Base-by-base conservation (phyloP, 2,888 invertebrate genomes). In the Drosophila algonquin region DNA sequence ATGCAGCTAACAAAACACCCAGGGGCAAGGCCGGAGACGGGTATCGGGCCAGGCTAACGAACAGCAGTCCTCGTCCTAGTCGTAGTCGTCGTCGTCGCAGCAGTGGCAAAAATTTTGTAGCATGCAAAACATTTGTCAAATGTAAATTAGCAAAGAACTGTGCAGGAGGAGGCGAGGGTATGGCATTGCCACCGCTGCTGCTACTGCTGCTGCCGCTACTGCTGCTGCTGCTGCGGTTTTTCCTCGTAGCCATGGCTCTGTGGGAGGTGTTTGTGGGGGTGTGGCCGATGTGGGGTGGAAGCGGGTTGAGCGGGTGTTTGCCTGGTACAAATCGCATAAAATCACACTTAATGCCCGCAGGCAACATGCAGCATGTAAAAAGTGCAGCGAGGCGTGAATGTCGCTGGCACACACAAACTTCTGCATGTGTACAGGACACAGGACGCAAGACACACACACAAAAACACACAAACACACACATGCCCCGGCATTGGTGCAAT, bases 271-370 rank as follows among this genome's bases (percentile, higher is more conserved):
- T 21, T 18, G 18, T 18, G 10, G 53, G 53, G 52, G 53, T 50
- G 32, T 16, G 40, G 30, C 53, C 56, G 57, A 32, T 32, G 51
- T 47, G 18, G 18, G 57, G 48, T 45, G 51, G 50, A 45, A 45
- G 56, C 45, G 48, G 35, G 16, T 63, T 52, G 48, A 40, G 53
- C 57, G 57, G 71, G 75, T 57, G 71, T 75, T 68, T 58, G 68
- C 75, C 62, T 65, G 73, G 64, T 73, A 89, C 87, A 89, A 89
- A 86, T 87, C 89, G 86, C 79, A 89, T 81, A 89, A 86, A 86
- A 90, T 87, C 90, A 76, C 90, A 89, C 85, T 89, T 86, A 89
- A 89, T 89, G 89, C 89, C 89, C 89, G 89, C 87, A 90, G 89
- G 77, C 84, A 80, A 76, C 81, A 80, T 72, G 71, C 86, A 74